Evolutionary conservation across 1,140 invertebrate genomes (phyloP).

Genomic region (Macrosteles quadrilineatus): DNA sequence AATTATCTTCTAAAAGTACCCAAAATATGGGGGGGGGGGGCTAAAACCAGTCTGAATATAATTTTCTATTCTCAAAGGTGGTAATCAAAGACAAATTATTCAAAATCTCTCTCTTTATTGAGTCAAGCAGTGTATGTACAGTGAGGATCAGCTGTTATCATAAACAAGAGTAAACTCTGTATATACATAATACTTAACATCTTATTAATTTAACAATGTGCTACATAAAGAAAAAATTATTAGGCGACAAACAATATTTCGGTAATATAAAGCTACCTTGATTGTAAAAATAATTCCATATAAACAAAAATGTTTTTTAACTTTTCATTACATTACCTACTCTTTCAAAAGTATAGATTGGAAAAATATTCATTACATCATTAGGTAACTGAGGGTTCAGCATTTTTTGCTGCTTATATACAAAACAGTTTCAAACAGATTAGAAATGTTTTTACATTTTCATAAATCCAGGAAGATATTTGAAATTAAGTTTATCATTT

Average conservation of each 20-base stretch:
- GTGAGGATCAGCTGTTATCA: neutral
- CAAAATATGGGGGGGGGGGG: too few relatives aligned
- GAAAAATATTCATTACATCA: neutral
- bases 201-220: neutral
- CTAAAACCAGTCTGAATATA: too few relatives aligned
- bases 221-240: neutral
- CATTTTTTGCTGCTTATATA: too few relatives aligned
- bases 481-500: too few relatives aligned
- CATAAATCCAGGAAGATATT: too few relatives aligned
- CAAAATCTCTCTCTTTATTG: neutral
- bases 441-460: too few relatives aligned
- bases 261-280: neutral
- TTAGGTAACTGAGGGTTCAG: too few relatives aligned
- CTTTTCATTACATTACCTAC: neutral
- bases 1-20: too few relatives aligned
- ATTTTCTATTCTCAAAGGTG: too few relatives aligned
- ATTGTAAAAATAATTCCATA: neutral
- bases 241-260: neutral
- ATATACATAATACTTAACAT: slow-evolving; percentile 17
- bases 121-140: slow-evolving; percentile 17
- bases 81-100: neutral
- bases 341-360: neutral
- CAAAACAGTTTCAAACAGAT: too few relatives aligned
- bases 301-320: neutral
- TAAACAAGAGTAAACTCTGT: slow-evolving; percentile 15